Evolutionary conservation across 1,140 invertebrate species (phyloP).

Genomic region (Leptinotarsa undecemlineata): DNA sequence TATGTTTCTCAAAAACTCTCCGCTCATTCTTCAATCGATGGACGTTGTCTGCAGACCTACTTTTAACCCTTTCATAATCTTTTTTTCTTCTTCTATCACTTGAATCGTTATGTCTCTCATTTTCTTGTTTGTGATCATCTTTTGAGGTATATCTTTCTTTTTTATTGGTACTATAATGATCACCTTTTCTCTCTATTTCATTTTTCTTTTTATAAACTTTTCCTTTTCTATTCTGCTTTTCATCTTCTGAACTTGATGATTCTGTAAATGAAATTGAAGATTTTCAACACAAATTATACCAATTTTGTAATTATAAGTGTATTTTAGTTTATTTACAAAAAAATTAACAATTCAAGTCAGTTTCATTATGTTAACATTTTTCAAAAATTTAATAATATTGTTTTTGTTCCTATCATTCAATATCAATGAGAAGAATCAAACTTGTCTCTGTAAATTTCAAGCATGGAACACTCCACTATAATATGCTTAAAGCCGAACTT

Average conservation of each 20-base stretch:
- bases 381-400: too few relatives aligned
- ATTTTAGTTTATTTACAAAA: not conserved
- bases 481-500: too few relatives aligned
- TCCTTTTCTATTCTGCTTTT: conserved; percentile 28
- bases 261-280: conserved; percentile 11
- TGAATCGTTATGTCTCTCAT: conserved; percentile 7
- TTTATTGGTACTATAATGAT: conserved; percentile 10
- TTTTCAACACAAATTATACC: not conserved
- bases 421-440: too few relatives aligned
- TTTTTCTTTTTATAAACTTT: conserved; percentile 27
- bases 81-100: conserved; percentile 26
- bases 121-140: conserved; percentile 7
- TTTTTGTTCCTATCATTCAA: too few relatives aligned
- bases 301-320: not conserved
- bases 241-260: conserved; percentile 19
- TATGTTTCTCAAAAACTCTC: conserved; percentile 32
- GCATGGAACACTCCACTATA: too few relatives aligned
- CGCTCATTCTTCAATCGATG: conserved; percentile 30
- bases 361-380: too few relatives aligned
- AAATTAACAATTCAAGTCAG: not conserved
- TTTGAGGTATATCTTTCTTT: not conserved
- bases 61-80: conserved; percentile 38
- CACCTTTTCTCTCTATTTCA: conserved; percentile 23
- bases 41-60: conserved; percentile 35
- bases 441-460: too few relatives aligned